Evolutionary conservation across 35 echinoderm and acorn worm species (phyloP).

Genomic region (Hemicentrotus pulcherrimus): DNA sequence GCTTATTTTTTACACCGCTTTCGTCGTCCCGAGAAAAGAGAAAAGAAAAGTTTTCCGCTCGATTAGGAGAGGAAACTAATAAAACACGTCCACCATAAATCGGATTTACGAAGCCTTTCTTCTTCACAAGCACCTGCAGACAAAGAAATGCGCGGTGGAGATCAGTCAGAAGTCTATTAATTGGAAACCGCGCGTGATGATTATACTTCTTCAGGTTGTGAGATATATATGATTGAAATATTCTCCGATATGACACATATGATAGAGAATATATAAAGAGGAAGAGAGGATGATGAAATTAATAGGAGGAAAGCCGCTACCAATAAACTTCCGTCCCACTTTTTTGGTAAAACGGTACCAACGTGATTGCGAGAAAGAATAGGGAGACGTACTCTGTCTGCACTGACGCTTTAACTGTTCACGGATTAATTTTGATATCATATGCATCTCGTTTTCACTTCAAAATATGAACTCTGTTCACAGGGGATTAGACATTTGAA

Average conservation of each 20-base stretch:
- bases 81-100: conserved; percentile 4
- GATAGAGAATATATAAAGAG: neutral
- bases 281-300: neutral
- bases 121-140: neutral
- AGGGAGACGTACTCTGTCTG: neutral
- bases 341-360: neutral
- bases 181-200: neutral
- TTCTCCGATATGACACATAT: neutral
- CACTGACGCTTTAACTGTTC: neutral
- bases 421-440: neutral
- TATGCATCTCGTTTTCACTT: too few relatives aligned
- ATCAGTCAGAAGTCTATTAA: neutral
- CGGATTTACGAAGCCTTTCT: neutral
- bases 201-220: neutral
- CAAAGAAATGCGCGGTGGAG: neutral
- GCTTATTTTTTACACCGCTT: neutral
- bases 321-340: neutral
- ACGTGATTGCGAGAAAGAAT: neutral
- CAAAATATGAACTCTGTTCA: too few relatives aligned
- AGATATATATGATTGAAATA: neutral
- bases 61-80: conserved; percentile 13
- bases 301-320: neutral
- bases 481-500: too few relatives aligned
- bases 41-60: conserved; percentile 11
- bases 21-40: neutral